phyloP scores from a whole-genome alignment of 2,888 invertebrate species.

The Drosophila lacicola region DNA sequence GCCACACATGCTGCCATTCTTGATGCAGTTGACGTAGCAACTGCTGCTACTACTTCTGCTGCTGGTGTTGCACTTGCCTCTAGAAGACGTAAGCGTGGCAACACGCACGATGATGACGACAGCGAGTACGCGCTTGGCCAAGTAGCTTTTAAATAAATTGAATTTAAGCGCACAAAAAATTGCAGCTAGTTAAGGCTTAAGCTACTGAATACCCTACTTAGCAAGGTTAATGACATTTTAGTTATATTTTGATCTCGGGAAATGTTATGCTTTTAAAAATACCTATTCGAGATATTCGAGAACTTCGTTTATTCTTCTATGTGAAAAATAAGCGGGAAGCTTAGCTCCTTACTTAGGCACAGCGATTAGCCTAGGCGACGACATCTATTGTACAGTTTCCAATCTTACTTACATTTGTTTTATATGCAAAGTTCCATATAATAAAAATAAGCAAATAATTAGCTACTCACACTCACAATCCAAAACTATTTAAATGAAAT shows the following conservation, averaged over 20 bases:
- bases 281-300: too few species aligned
- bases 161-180: conserved; percentile 43
- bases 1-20: conserved; percentile 20
- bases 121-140: conserved; percentile 15
- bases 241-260: too few species aligned
- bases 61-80: conserved; percentile 20
- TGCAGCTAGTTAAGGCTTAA: conserved; percentile 22
- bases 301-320: too few species aligned
- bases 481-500: conserved; percentile 8
- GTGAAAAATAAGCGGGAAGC: too few species aligned
- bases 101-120: conserved; percentile 30
- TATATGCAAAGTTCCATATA: too few species aligned
- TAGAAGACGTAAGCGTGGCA: conserved; percentile 34
- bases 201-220: not conserved
- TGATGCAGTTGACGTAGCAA: conserved; percentile 14
- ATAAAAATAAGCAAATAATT: conserved; percentile 9
- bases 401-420: too few species aligned
- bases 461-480: not conserved
- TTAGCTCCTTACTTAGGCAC: too few species aligned
- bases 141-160: conserved; percentile 59
- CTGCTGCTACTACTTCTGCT: conserved; percentile 12
- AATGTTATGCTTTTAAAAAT: too few species aligned
- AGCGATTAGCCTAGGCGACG: too few species aligned
- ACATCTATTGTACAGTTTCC: too few species aligned
- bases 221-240: not conserved